These are phyloP conservation scores for Aphidoletes aphidimyza DNA, from an alignment of 2,888 invertebrate species.

Conservation along the genomic window DNA sequence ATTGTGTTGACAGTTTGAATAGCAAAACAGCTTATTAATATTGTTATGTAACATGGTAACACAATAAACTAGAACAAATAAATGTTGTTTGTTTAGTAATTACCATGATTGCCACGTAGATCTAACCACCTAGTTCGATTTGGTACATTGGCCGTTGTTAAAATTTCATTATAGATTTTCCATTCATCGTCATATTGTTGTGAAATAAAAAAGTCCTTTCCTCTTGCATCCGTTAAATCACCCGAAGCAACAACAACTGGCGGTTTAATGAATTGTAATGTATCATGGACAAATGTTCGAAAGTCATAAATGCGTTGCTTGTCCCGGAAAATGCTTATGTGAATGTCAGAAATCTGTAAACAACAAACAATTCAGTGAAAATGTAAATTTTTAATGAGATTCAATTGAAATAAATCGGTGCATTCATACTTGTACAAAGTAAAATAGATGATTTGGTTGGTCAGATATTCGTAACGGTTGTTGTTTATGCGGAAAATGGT, in stretches of 20 bases:
- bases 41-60: no score
- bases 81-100: no score
- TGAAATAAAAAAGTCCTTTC: conserved; percentile 81
- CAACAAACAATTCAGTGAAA: no score
- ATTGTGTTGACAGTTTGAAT: not conserved
- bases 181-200: conserved; percentile 85
- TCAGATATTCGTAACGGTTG: conserved; percentile 69
- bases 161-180: conserved; percentile 78
- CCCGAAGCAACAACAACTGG: conserved; percentile 84
- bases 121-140: conserved; percentile 85
- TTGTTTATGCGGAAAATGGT: conserved; percentile 53
- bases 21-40: no score
- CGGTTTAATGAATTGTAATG: conserved; percentile 79
- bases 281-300: conserved; percentile 80
- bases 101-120: conserved; percentile 88
- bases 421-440: conserved; percentile 79
- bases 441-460: conserved; percentile 72
- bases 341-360: conserved; percentile 85
- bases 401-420: conserved; percentile 56
- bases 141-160: conserved; percentile 74
- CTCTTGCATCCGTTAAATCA: conserved; percentile 90
- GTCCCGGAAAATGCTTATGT: conserved; percentile 86
- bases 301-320: conserved; percentile 79
- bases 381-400: no score
- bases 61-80: no score